A percentile compares a stretch with the other conserved stretches of the same genome.
Conservation (phyloP, 1,140 invertebrate species). For the Cydia fagiglandana region DNA sequence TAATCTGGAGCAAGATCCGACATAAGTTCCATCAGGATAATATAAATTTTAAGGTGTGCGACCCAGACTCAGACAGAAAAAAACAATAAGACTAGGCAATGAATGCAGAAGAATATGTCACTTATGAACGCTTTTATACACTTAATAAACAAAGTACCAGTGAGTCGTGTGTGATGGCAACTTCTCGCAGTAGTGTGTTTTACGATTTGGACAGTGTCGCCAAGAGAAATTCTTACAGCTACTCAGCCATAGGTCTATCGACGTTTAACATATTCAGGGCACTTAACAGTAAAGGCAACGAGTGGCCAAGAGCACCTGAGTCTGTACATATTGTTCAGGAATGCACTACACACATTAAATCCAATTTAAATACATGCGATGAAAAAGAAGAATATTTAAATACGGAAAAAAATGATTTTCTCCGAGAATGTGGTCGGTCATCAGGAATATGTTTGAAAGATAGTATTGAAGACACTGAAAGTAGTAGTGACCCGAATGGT, state of each 20-base stretch:
- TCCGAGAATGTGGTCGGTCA: conserved; percentile 42
- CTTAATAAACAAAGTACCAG: conserved; percentile 8
- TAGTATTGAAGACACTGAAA: conserved; percentile 35
- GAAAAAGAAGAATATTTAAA: conserved; percentile 47
- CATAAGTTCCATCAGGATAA: background rate
- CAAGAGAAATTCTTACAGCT: conserved; percentile 63
- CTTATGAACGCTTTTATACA: conserved; percentile 2
- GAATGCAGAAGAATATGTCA: conserved; percentile 1
- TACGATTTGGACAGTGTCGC: conserved; percentile 65
- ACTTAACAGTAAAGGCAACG: conserved; percentile 34
- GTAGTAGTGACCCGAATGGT: conserved; percentile 33
- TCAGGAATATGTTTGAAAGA: conserved; percentile 61
- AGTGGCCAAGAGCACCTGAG: conserved; percentile 30
- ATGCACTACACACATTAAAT: conserved; percentile 53
- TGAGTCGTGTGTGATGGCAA: background rate
- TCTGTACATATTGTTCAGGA: conserved; percentile 57
- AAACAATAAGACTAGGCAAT: background rate
- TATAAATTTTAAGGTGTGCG: background rate
- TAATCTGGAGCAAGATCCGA: background rate
- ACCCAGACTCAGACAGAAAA: background rate
- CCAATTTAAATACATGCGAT: conserved; percentile 44
- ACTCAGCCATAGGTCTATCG: conserved; percentile 41
- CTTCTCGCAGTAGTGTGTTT: conserved; percentile 65
- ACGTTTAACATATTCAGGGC: conserved; percentile 41
- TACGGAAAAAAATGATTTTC: conserved; percentile 44